These are phyloP conservation scores for Thaumatotibia leucotreta DNA, from an alignment of 1,140 invertebrate species.

Conservation along the genomic window DNA sequence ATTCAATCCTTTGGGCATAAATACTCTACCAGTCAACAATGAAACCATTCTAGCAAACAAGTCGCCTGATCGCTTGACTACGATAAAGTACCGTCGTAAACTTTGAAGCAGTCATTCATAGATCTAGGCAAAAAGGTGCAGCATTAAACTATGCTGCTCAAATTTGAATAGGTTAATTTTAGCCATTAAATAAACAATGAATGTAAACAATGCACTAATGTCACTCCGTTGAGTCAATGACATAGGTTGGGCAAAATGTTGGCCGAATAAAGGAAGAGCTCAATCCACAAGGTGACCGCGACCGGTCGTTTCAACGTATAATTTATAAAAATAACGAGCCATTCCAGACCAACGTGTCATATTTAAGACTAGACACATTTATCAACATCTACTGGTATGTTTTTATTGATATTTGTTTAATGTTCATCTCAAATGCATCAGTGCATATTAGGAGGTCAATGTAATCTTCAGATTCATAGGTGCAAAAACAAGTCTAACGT, in stretches of 20 bases:
- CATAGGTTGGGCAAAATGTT: not conserved
- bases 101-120: too few relatives aligned
- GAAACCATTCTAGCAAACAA: too few relatives aligned
- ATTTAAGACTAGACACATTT: not conserved
- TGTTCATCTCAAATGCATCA: not conserved
- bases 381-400: not conserved
- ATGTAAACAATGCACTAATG: slow-evolving; percentile 2
- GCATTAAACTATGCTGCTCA: not conserved
- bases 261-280: not conserved
- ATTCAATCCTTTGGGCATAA: too few relatives aligned
- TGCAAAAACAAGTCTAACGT: too few relatives aligned
- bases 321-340: slow-evolving; percentile 3
- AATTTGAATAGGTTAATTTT: not conserved
- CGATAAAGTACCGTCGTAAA: too few relatives aligned
- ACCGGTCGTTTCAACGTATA: slow-evolving; percentile 8
- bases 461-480: not conserved
- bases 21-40: too few relatives aligned
- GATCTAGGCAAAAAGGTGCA: too few relatives aligned
- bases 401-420: not conserved
- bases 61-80: too few relatives aligned
- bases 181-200: not conserved
- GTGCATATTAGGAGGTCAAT: not conserved
- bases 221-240: slow-evolving; percentile 2
- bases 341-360: not conserved
- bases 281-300: slow-evolving; percentile 1